Percentiles rank a stretch among this genome's conserved stretches.
phyloP scores from a whole-genome alignment of 1,140 invertebrate species.

The fruit fly (Drosophila melanogaster) region DNA sequence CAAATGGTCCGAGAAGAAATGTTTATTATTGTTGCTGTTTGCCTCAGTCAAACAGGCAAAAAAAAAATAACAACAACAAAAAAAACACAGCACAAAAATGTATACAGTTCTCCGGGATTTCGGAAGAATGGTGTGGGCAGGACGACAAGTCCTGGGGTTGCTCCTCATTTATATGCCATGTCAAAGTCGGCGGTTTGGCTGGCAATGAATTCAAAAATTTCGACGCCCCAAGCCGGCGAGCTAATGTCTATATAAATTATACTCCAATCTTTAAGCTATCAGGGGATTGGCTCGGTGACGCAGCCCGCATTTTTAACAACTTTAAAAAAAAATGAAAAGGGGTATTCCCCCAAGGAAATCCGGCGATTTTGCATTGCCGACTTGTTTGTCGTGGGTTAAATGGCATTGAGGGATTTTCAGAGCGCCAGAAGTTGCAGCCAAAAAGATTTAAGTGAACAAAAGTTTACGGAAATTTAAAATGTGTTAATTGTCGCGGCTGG shows the following conservation, averaged over 20 bases:
- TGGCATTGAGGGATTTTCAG: slow-evolving; percentile 1
- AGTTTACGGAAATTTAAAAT: not conserved
- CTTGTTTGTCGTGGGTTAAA: slow-evolving; percentile 4
- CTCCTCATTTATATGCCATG: slow-evolving; percentile 42
- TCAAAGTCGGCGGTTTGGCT: slow-evolving; percentile 28
- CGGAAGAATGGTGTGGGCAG: not conserved
- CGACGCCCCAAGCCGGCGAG: slow-evolving; percentile 15
- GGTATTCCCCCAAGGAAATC: slow-evolving; percentile 13
- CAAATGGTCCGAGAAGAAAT: slow-evolving; percentile 56
- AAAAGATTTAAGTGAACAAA: not conserved
- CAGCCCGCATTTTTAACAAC: slow-evolving; percentile 48
- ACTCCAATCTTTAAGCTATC: slow-evolving; percentile 50
- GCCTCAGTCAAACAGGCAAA: slow-evolving; percentile 37
- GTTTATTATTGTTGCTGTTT: slow-evolving; percentile 45
- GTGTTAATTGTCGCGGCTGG: too few species aligned
- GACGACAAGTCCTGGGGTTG: slow-evolving; percentile 16
- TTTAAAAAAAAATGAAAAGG: not conserved
- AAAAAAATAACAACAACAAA: slow-evolving; percentile 14
- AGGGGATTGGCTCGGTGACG: slow-evolving; percentile 33
- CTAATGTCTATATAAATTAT: slow-evolving; percentile 52
- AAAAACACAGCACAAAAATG: slow-evolving; percentile 21
- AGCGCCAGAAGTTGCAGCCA: not conserved
- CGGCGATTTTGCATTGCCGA: not conserved
- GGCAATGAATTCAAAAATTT: slow-evolving; percentile 44
- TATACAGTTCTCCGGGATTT: slow-evolving; percentile 21